Evolutionary conservation across 2,113 vertebrate genomes (phyloP).

Genomic region (Hylia prasina): DNA sequence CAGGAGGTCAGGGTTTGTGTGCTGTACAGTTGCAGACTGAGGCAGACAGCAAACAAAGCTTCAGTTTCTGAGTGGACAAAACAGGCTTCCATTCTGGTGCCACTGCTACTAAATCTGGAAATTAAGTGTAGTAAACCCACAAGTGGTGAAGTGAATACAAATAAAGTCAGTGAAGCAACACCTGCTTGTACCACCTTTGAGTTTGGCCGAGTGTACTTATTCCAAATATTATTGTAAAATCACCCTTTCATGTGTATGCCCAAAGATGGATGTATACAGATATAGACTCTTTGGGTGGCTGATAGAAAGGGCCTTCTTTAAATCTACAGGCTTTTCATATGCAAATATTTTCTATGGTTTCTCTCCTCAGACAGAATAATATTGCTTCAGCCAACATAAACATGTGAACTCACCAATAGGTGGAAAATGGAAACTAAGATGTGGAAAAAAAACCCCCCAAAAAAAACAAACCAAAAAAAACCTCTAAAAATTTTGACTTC

Average conservation of each 20-base stretch:
- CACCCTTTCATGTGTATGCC: neutral
- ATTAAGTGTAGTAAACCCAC: neutral
- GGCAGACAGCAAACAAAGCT: neutral
- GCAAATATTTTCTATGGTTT: conserved; percentile 55
- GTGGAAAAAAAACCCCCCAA: too few relatives aligned
- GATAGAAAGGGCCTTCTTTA: neutral
- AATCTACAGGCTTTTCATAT: neutral
- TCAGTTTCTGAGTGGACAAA: neutral
- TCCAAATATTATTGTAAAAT: conserved; percentile 43
- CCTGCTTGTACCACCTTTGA: neutral
- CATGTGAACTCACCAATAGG: conserved; percentile 36
- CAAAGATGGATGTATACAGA: neutral
- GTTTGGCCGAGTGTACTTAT: neutral
- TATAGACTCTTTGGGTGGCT: neutral
- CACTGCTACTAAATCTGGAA: neutral
- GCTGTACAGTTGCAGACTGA: neutral
- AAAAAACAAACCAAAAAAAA: too few relatives aligned
- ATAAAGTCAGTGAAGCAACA: neutral
- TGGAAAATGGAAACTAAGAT: neutral
- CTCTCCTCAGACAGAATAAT: conserved; percentile 18
- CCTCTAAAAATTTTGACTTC: neutral
- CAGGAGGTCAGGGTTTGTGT: neutral
- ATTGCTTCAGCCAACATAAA: conserved; percentile 28
- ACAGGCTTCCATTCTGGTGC: neutral
- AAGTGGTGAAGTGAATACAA: neutral